Conservation (phyloP, 2,797 vertebrate genomes). For the Cirrhinus mrigala region DNA sequence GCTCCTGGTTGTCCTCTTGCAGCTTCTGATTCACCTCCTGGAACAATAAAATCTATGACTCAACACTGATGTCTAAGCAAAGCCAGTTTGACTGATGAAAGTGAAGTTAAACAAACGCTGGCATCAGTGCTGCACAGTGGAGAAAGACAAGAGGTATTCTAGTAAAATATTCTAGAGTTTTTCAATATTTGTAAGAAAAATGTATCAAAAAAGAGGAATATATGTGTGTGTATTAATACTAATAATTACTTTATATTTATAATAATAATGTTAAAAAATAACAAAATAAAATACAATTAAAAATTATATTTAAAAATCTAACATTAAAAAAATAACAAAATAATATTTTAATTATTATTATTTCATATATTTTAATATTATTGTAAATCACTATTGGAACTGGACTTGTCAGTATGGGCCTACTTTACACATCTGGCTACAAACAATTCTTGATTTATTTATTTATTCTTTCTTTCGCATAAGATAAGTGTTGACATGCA, state of each 20-base stretch:
- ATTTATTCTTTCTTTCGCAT: background rate
- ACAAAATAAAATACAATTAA: no score
- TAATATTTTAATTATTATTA: no score
- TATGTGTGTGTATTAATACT: background rate
- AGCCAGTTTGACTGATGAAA: slow-evolving; percentile 25
- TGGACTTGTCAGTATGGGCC: background rate
- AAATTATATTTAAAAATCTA: no score
- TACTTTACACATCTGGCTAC: background rate
- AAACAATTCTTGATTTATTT: background rate
- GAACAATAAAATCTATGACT: slow-evolving; percentile 63
- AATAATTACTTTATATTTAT: background rate
- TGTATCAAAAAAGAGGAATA: no score
- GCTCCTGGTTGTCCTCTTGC: slow-evolving; percentile 96
- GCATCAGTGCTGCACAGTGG: slow-evolving; percentile 6
- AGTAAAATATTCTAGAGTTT: background rate
- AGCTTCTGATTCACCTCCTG: slow-evolving; percentile 98
- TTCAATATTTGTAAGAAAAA: background rate
- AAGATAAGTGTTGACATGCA: background rate
- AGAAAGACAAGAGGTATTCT: background rate
- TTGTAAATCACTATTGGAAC: background rate
- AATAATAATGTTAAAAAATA: background rate
- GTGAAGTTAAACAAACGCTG: slow-evolving; percentile 18
- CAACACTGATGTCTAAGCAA: slow-evolving; percentile 38
- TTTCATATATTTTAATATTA: background rate
- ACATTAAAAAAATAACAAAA: no score